Percentiles rank a stretch among this genome's conserved stretches.
Conservation (phyloP, 64 coral and sea anemone species). For the Montipora cactus region DNA sequence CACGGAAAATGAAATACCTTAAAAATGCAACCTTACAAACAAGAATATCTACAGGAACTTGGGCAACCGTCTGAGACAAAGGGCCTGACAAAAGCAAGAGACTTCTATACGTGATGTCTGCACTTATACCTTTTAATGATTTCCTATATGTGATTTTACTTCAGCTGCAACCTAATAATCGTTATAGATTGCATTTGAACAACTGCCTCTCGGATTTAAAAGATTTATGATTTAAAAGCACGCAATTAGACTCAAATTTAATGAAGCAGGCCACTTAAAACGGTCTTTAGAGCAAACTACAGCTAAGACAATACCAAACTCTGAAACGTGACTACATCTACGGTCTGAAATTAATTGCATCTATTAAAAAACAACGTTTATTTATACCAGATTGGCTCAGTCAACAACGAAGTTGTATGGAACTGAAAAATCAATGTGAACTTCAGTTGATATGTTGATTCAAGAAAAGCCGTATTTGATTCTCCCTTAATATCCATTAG, state of each 20-base stretch:
- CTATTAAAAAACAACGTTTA: neutral
- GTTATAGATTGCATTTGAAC: neutral
- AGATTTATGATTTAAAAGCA: neutral
- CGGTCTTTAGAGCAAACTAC: neutral
- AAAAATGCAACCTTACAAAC: neutral
- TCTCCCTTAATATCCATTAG: neutral
- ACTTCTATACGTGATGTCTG: neutral
- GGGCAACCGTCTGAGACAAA: neutral
- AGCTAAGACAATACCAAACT: no score
- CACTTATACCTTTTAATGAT: neutral
- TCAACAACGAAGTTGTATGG: neutral
- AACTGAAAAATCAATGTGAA: neutral
- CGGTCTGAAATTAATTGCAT: neutral
- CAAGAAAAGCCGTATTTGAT: neutral
- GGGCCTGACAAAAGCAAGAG: neutral
- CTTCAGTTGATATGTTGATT: neutral
- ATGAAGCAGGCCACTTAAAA: neutral
- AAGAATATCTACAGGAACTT: neutral
- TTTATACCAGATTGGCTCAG: neutral
- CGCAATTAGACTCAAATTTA: neutral
- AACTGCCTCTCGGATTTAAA: neutral
- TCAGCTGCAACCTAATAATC: neutral
- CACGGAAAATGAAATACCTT: neutral
- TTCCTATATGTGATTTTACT: neutral
- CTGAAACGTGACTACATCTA: neutral